Conservation (phyloP, 2,888 invertebrate genomes). For the Drosophila planitibia region DNA sequence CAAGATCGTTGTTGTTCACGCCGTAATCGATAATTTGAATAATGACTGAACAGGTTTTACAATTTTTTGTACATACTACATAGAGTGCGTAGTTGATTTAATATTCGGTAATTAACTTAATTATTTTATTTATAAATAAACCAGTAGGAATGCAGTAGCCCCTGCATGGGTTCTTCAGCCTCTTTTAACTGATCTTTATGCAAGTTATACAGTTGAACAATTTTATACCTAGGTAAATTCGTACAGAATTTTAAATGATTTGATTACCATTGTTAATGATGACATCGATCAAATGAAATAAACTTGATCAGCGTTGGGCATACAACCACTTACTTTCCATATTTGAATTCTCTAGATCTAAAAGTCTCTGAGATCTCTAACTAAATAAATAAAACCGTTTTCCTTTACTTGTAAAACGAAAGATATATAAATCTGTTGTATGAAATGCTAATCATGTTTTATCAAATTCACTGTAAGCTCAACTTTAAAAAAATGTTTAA, state of each 20-base stretch:
- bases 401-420: not conserved
- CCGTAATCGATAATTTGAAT: constrained; percentile 8
- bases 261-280: not conserved
- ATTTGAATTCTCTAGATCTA: not conserved
- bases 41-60: constrained; percentile 12
- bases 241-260: not conserved
- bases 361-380: not conserved
- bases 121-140: not conserved
- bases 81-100: not conserved
- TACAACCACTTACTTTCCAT: not conserved
- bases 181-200: not conserved
- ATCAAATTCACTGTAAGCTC: not conserved
- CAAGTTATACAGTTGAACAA: not conserved
- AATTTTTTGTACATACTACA: not conserved
- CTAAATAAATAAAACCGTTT: not conserved
- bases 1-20: not conserved
- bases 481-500: not conserved
- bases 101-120: not conserved
- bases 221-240: not conserved
- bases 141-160: not conserved
- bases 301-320: not conserved
- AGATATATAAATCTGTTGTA: not conserved
- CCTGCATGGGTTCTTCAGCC: not conserved
- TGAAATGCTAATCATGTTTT: not conserved
- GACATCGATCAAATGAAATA: not conserved